Evolutionary conservation across 1,140 invertebrate species (phyloP).

Genomic region (Atta cephalotes): DNA sequence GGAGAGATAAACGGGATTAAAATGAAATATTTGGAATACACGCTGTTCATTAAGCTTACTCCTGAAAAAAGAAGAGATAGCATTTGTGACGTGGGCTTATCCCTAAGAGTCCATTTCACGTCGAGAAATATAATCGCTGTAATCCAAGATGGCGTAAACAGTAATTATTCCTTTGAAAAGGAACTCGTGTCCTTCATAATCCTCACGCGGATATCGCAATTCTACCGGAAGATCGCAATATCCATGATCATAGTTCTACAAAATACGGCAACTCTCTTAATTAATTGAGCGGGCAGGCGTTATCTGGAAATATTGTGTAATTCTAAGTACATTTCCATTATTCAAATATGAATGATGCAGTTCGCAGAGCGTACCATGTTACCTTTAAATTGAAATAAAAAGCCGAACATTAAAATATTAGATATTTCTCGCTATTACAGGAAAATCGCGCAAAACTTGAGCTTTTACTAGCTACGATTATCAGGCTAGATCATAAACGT

Average conservation of each 20-base stretch:
- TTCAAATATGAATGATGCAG: background rate
- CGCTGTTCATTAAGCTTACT: slow-evolving; percentile 51
- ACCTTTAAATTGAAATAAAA: background rate
- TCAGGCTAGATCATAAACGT: background rate
- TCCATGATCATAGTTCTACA: slow-evolving; percentile 27
- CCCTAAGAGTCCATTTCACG: slow-evolving; percentile 61
- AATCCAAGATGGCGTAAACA: slow-evolving; percentile 62
- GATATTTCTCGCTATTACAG: background rate
- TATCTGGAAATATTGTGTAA: background rate
- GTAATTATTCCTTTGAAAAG: slow-evolving; percentile 66
- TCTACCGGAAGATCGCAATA: slow-evolving; percentile 38
- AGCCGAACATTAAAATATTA: background rate
- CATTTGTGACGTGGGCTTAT: slow-evolving; percentile 48
- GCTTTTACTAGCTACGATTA: background rate
- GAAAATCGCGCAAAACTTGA: background rate
- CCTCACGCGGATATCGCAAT: slow-evolving; percentile 45
- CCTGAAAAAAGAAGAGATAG: slow-evolving; percentile 30
- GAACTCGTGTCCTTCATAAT: slow-evolving; percentile 62
- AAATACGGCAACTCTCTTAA: slow-evolving; percentile 48
- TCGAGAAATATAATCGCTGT: slow-evolving; percentile 56
- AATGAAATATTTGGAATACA: slow-evolving; percentile 63
- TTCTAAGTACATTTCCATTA: slow-evolving; percentile 14
- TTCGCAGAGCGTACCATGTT: background rate
- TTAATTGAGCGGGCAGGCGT: slow-evolving; percentile 59
- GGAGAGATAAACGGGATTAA: slow-evolving; percentile 52